Conservation (phyloP, 1,140 invertebrate genomes). For the Lutraria rhynchaena region DNA sequence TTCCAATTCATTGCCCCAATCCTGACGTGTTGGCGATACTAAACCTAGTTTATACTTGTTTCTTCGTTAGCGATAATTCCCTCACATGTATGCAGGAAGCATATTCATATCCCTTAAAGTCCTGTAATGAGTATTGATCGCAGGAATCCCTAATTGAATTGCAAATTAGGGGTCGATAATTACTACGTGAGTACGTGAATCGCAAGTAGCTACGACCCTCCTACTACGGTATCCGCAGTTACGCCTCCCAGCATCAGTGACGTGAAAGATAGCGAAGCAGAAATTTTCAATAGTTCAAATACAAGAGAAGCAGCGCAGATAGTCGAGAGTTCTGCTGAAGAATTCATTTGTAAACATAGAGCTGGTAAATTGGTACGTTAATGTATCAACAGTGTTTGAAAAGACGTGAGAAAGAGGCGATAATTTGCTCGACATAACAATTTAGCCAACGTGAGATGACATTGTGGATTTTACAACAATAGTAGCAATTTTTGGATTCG, state of each 20-base stretch:
- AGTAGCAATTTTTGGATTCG: too few relatives aligned
- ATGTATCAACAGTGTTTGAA: constrained; percentile 28
- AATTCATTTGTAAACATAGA: too few relatives aligned
- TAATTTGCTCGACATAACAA: not conserved
- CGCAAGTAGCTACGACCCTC: constrained; percentile 28
- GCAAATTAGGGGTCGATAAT: constrained; percentile 55
- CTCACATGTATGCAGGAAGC: constrained; percentile 27
- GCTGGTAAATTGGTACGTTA: not conserved
- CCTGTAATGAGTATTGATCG: constrained; percentile 47
- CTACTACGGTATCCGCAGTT: constrained; percentile 10
- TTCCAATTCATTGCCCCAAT: constrained; percentile 30
- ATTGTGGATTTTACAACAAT: too few relatives aligned
- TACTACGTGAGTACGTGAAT: constrained; percentile 37
- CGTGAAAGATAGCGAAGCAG: too few relatives aligned
- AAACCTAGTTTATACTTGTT: constrained; percentile 40
- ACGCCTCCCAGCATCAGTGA: constrained; percentile 1
- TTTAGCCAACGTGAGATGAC: too few relatives aligned
- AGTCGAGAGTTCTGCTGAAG: too few relatives aligned
- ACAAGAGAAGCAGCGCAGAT: too few relatives aligned
- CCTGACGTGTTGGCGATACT: constrained; percentile 2
- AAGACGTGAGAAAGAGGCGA: not conserved
- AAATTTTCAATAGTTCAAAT: too few relatives aligned
- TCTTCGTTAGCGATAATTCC: constrained; percentile 38
- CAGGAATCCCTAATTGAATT: constrained; percentile 52
- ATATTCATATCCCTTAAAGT: constrained; percentile 48